Conservation (phyloP, 2,113 vertebrate genomes). For the Bagarius yarrelli region DNA sequence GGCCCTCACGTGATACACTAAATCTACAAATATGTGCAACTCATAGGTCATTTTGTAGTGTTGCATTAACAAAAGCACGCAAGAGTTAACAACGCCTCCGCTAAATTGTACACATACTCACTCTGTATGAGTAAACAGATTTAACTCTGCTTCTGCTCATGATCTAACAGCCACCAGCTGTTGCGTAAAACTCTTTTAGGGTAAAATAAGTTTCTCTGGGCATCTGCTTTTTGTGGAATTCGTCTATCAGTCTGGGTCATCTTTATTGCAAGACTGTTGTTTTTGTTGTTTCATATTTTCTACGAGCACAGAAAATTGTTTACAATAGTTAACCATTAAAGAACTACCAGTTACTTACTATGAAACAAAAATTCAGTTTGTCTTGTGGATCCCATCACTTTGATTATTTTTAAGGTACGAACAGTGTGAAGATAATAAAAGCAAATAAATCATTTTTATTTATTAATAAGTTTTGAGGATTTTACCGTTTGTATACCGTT, state of each 20-base stretch:
- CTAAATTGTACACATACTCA: slow-evolving; percentile 2
- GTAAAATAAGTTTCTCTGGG: background rate
- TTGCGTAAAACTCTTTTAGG: background rate
- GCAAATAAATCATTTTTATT: too few species aligned
- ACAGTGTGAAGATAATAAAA: too few species aligned
- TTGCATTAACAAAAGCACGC: background rate
- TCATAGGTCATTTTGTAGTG: slow-evolving; percentile 11
- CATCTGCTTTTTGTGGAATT: background rate
- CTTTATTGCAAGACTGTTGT: background rate
- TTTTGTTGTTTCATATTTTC: background rate
- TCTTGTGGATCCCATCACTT: too few species aligned
- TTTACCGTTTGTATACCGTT: too few species aligned
- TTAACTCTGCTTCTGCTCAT: background rate
- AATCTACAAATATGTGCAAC: background rate
- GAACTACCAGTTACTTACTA: background rate
- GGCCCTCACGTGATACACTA: background rate
- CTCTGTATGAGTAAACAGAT: slow-evolving; percentile 7
- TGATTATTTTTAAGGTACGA: too few species aligned
- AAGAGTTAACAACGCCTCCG: background rate
- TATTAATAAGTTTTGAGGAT: too few species aligned
- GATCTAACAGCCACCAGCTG: background rate
- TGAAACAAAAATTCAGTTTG: too few species aligned
- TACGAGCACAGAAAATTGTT: background rate
- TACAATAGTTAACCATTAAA: background rate
- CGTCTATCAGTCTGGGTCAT: too few species aligned